Base-by-base conservation (phyloP, 1,140 invertebrate genomes). In the Zaprionus lachaisei region DNA sequence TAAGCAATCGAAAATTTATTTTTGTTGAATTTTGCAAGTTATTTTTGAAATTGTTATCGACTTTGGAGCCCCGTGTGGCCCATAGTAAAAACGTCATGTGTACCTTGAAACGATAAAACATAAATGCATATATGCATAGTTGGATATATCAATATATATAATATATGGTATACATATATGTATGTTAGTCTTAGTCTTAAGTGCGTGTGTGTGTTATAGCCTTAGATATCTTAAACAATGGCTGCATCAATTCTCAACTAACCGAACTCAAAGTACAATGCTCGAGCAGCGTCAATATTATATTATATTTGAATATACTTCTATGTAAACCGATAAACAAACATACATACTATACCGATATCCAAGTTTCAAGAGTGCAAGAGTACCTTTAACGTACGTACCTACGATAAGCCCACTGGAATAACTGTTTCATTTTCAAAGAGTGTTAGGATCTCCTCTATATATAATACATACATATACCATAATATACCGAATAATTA, bases 1-100 rank as follows among this genome's bases (percentile, higher is more conserved):
- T 47, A 24, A 20, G 20, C 34, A 67, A 67, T 41, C 57, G 24
- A 38, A 12, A 74, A 51, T 79, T 74, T 72, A 76, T 80, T 89
- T 87, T 70, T 26, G 55, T 72, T 74, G 34, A 75, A 44, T 79
- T 80, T 76, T 68, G 49, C 24, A 47, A 57, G 70, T 83, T 89
- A 65, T 87, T 87, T 87, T 81, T 51, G 22, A 83, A 89, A 79
- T 73, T 87, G 81, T 87, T 89, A 76, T 56, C 31, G 77, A 81
- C 83, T 89, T 79, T 56, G 84, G 65, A 72, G 74, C 31, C 74
- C n/a, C 17, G 60, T 28, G 49, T 37, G 41, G 71, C 47, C 51
- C 28, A 65, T 76, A 83, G 86, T 77, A 44, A 41, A 77, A 75
- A 80, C 54, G 83, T 87, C 83, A 87, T 73, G 80, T 89, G 83